Evolutionary conservation across 2,113 vertebrate species (phyloP).

Genomic region (Choloepus hoffmanni): DNA sequence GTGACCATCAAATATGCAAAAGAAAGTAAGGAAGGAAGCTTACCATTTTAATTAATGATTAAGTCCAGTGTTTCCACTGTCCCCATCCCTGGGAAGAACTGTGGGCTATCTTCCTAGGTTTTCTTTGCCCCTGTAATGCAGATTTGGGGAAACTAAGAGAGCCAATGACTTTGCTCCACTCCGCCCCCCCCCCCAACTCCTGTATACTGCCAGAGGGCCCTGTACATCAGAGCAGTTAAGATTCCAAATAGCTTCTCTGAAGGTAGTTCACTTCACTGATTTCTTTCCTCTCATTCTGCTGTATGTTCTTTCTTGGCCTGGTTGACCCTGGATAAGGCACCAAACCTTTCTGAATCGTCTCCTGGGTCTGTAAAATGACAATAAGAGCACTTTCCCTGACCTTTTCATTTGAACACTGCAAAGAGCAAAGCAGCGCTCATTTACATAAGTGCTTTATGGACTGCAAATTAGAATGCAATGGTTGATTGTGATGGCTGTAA

Average conservation of each 20-base stretch:
- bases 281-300: neutral
- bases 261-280: neutral
- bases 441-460: constrained; percentile 26
- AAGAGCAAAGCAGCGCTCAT: constrained; percentile 18
- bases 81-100: neutral
- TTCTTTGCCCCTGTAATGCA: neutral
- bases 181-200: no score
- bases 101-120: neutral
- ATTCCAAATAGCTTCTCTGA: neutral
- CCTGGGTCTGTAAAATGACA: neutral
- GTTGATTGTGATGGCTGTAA: neutral
- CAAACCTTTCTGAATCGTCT: neutral
- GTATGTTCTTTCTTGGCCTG: neutral
- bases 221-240: neutral
- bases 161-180: neutral
- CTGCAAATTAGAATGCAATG: neutral
- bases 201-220: neutral
- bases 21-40: constrained; percentile 43
- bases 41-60: constrained; percentile 6
- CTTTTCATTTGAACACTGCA: neutral
- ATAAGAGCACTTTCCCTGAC: neutral
- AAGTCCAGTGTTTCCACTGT: neutral
- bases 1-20: constrained; percentile 48
- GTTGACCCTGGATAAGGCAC: neutral
- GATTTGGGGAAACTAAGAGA: neutral